Percentiles rank a stretch among this genome's conserved stretches.
Conservation (phyloP, 2,888 invertebrate species). For the Limnephilus marmoratus region DNA sequence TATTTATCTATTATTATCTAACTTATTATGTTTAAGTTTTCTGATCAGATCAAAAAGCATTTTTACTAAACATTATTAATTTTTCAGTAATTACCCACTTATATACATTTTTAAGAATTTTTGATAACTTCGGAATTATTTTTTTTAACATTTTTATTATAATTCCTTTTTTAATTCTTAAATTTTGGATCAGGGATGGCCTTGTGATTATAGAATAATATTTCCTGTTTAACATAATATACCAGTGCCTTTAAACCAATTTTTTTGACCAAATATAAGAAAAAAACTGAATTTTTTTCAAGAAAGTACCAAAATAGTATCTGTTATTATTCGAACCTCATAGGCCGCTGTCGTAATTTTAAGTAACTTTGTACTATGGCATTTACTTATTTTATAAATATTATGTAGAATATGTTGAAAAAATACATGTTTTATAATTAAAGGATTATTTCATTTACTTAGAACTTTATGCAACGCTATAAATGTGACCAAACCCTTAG, state of each 20-base stretch:
- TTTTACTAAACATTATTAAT: neutral
- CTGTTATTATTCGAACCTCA: neutral
- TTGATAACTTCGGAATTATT: too few relatives aligned
- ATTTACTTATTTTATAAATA: neutral
- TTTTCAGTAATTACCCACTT: neutral
- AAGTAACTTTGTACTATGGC: conserved; percentile 2
- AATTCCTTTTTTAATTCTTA: neutral
- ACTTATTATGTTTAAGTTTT: neutral
- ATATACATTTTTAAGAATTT: too few relatives aligned
- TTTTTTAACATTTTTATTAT: too few relatives aligned
- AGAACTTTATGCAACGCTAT: too few relatives aligned
- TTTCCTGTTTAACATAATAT: neutral
- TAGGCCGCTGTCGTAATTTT: neutral
- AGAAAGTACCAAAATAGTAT: neutral
- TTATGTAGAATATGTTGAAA: neutral
- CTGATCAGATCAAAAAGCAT: neutral
- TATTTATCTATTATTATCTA: neutral
- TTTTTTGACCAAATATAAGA: neutral
- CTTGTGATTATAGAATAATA: neutral
- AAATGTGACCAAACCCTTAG: too few relatives aligned
- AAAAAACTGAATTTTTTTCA: neutral
- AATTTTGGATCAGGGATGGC: neutral
- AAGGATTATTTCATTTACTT: neutral
- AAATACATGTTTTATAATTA: neutral
- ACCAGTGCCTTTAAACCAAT: neutral